These are phyloP conservation scores for Paelopatides confundens DNA, from an alignment of 53 echinoderm and acorn worm genomes.

Conservation along the genomic window DNA sequence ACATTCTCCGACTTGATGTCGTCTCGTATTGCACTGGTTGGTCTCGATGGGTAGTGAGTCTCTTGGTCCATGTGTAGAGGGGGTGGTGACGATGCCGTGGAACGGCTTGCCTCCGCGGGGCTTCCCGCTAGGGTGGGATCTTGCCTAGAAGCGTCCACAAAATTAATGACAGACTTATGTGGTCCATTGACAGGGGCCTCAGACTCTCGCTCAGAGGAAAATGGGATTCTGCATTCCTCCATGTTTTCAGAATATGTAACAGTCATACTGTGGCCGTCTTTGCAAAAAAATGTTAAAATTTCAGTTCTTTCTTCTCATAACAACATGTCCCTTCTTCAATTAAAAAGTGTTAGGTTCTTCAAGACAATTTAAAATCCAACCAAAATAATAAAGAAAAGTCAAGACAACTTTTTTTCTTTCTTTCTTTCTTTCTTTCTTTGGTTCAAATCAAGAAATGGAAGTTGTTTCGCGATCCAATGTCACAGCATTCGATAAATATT, in stretches of 20 bases:
- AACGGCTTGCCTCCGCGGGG: slow-evolving; percentile 4
- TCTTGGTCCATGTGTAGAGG: slow-evolving; percentile 40
- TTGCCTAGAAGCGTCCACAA: slow-evolving; percentile 16
- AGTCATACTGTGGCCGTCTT: slow-evolving; percentile 43
- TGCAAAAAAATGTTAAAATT: background rate
- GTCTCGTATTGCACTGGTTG: slow-evolving; percentile 15
- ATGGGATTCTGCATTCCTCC: slow-evolving; percentile 49
- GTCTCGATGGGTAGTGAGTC: background rate
- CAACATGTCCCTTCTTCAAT: background rate
- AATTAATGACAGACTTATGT: slow-evolving; percentile 8
- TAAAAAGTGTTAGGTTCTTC: no score
- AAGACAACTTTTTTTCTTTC: no score
- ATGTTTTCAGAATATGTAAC: slow-evolving; percentile 47
- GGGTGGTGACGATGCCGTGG: slow-evolving; percentile 39
- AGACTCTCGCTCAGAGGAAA: slow-evolving; percentile 21
- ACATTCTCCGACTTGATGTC: background rate
- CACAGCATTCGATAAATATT: no score
- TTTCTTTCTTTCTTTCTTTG: no score
- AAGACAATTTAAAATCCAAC: no score
- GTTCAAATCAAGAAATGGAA: no score
- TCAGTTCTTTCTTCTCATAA: background rate
- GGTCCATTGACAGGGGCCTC: slow-evolving; percentile 28
- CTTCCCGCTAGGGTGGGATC: background rate
- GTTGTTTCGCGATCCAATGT: no score
- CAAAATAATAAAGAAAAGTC: no score